Conservation (phyloP, 2,113 vertebrate species). For the Lamprotornis superbus region DNA sequence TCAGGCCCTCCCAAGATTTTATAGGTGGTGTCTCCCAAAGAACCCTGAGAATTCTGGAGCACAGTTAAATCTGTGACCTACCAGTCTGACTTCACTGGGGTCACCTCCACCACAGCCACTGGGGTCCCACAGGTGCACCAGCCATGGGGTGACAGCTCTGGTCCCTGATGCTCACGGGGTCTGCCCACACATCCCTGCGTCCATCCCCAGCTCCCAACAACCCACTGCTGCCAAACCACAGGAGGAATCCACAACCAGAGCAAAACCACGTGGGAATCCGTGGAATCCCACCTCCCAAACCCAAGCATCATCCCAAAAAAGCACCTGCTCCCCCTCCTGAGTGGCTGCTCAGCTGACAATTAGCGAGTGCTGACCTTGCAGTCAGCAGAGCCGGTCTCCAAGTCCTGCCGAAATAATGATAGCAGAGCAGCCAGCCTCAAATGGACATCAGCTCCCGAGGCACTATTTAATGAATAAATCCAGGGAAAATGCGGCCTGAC, state of each 20-base stretch:
- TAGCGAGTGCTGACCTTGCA: constrained; percentile 46
- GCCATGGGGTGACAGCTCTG: neutral
- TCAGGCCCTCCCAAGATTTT: neutral
- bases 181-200: neutral
- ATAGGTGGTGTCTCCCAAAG: neutral
- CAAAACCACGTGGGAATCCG: neutral
- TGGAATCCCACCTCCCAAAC: neutral
- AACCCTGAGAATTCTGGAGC: neutral
- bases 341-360: neutral
- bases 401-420: constrained; percentile 36
- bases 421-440: constrained; percentile 36
- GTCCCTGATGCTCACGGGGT: neutral
- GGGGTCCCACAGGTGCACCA: neutral
- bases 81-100: neutral
- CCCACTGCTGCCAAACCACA: neutral
- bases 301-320: neutral
- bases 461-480: constrained; percentile 45
- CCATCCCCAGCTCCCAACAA: neutral
- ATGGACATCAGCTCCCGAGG: constrained; percentile 51
- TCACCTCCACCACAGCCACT: neutral
- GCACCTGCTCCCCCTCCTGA: neutral
- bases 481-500: constrained; percentile 42
- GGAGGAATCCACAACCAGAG: neutral
- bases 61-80: neutral
- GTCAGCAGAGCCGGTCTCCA: neutral